These are phyloP conservation scores for Accipiter cooperii DNA, from an alignment of 2,113 vertebrate species.

Conservation along the genomic window DNA sequence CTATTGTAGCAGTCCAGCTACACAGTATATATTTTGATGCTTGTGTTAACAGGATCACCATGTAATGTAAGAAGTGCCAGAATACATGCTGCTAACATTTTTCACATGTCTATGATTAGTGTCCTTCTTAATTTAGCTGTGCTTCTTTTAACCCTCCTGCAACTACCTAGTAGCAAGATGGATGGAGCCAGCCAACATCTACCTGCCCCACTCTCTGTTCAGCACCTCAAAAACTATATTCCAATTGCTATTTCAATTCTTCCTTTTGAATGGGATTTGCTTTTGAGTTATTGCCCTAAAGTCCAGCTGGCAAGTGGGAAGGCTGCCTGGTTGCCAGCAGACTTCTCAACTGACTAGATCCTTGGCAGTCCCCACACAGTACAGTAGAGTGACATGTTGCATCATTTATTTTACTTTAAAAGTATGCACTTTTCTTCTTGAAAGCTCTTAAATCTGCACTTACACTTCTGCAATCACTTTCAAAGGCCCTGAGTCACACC, in stretches of 20 bases:
- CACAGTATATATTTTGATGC: neutral
- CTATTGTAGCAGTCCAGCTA: neutral
- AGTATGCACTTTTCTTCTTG: neutral
- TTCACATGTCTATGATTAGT: neutral
- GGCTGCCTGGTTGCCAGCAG: neutral
- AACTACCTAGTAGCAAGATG: neutral
- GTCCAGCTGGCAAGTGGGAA: neutral
- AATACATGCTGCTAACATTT: constrained; percentile 32
- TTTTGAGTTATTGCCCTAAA: neutral
- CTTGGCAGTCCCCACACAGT: neutral
- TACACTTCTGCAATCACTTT: neutral
- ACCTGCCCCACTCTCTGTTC: neutral
- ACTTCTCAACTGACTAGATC: neutral
- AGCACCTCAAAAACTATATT: neutral
- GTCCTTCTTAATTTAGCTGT: constrained; percentile 30
- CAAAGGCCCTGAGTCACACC: neutral
- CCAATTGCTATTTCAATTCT: neutral
- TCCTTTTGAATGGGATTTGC: neutral
- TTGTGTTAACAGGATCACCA: neutral
- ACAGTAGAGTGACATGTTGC: neutral
- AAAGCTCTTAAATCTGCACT: neutral
- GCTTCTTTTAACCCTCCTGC: neutral
- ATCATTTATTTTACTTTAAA: neutral
- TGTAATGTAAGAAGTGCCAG: constrained; percentile 1
- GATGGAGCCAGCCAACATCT: neutral